Conservation (phyloP, 2,113 vertebrate species). For the Odocoileus virginianus region DNA sequence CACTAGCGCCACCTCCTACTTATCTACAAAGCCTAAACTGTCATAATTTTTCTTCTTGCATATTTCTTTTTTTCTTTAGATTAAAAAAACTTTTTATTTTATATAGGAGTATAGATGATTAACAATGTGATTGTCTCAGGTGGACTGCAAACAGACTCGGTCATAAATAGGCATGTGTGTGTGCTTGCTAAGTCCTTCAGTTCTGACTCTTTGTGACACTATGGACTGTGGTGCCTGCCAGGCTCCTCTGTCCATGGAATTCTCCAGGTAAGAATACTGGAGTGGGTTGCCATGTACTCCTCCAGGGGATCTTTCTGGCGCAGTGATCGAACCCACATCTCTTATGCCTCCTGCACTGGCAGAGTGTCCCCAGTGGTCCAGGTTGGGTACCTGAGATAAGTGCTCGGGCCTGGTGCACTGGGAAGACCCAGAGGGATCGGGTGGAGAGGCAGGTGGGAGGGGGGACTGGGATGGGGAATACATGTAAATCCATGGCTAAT, state of each 20-base stretch:
- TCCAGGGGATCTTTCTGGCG: neutral
- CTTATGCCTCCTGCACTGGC: neutral
- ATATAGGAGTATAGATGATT: neutral
- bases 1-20: neutral
- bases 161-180: neutral
- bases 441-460: too few species aligned
- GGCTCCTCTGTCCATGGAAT: neutral
- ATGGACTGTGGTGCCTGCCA: neutral
- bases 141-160: neutral
- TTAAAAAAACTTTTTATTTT: neutral
- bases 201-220: neutral
- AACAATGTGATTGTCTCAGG: neutral
- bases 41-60: neutral
- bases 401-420: too few species aligned
- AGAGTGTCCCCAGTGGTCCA: neutral
- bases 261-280: neutral
- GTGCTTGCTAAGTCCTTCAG: neutral
- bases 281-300: neutral
- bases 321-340: neutral
- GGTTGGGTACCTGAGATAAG: too few species aligned
- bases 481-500: too few species aligned
- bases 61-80: neutral
- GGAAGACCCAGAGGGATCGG: too few species aligned
- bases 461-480: too few species aligned
- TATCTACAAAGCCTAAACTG: neutral